Conservation (phyloP, 2,888 invertebrate species). For the Sphecodes monilicornis region DNA sequence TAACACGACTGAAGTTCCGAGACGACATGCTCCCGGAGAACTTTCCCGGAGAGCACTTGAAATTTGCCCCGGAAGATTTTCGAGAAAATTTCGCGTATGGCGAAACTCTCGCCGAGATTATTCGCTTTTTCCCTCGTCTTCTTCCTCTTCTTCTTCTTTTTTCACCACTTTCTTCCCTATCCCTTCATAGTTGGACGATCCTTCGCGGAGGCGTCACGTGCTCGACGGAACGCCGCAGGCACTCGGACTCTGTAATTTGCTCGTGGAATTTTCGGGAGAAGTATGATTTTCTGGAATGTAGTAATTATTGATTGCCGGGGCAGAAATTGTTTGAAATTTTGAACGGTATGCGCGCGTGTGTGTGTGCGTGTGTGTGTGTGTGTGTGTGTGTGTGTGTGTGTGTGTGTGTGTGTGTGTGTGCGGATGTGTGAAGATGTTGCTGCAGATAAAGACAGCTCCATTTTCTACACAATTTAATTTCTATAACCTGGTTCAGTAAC, state of each 20-base stretch:
- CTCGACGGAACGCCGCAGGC: neutral
- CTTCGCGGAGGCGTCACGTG: neutral
- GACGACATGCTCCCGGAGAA: constrained; percentile 18
- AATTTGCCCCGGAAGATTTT: constrained; percentile 17
- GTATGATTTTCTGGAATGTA: neutral
- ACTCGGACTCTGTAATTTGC: neutral
- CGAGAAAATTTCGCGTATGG: neutral
- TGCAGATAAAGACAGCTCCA: too few relatives aligned
- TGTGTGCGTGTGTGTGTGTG: too few relatives aligned
- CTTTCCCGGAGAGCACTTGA: constrained; percentile 19
- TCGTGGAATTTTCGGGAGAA: neutral
- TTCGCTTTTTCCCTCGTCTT: neutral
- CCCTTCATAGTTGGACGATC: neutral
- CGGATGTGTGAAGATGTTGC: too few relatives aligned
- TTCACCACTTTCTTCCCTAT: neutral
- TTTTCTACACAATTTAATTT: too few relatives aligned
- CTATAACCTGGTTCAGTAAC: too few relatives aligned
- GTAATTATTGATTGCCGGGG: neutral
- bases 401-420: too few relatives aligned
- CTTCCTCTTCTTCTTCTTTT: neutral
- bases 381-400: too few relatives aligned
- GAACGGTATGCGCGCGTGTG: too few relatives aligned
- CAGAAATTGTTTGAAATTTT: neutral
- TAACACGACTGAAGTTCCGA: constrained; percentile 14
- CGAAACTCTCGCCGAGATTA: neutral